Evolutionary conservation across 2,797 vertebrate species (phyloP), one percentile per base, ranked within the genome.

Genomic region (Fistularia tabacaria): DNA sequence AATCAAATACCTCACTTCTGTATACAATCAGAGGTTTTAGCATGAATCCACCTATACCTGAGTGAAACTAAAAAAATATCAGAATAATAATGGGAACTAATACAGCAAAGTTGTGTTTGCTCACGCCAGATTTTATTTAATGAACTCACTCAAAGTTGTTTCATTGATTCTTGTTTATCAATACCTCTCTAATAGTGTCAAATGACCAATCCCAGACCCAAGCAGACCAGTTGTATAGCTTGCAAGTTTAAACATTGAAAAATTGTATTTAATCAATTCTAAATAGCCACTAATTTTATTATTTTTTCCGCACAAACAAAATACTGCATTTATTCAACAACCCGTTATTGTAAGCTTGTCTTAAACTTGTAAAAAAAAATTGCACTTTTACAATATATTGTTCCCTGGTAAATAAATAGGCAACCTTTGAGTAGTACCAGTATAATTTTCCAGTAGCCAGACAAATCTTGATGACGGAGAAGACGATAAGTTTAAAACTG

Each of bases 401-500:
- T 76, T 79, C 79, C 76, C 51, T 61, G 62, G 69, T 54, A 59
- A 64, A 66, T 58, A 50, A 52, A 71, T 60, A 53, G 58, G 71
- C 51, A 76, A 62, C 74, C 80, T 42, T 39, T 51, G 61, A 69
- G 68, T 54, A 25, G 63, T 64, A 25, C 76, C 70, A 69, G 66
- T 71, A 74, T 85, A 68, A 79, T 73, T 82, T 83, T 64, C 62
- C 49, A 47, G 69, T 73, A 71, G 86, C 90, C 84, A 69, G 85
- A 84, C 80, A 79, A 76, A 87, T 83, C 79, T 65, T 69, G 73
- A 83, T 84, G 83, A 82, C 66, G 62, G 73, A 76, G 64, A 83
- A 81, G 78, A 85, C 84, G 85, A 87, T 87, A 82, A 76, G 75
- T 71, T 69, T 64, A 70, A 70, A 85, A 81, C 77, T 79, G 79